These are phyloP conservation scores for Perizoma affinitatum DNA, from an alignment of 2,888 invertebrate genomes.

Conservation along the genomic window DNA sequence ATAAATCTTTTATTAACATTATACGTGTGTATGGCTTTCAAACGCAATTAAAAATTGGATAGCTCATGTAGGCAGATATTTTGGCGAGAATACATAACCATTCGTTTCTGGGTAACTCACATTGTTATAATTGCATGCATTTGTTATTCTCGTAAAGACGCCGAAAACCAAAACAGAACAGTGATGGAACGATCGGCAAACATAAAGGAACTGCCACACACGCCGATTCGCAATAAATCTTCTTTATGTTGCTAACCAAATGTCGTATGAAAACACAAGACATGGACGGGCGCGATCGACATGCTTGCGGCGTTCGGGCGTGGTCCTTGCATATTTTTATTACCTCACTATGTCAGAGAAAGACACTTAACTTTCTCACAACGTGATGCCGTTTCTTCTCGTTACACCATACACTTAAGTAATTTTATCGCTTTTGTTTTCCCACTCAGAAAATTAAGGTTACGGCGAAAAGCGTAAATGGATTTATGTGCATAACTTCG, in stretches of 20 bases:
- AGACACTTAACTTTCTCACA: conserved; percentile 60
- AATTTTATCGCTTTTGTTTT: conserved; percentile 45
- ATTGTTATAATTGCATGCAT: conserved; percentile 6
- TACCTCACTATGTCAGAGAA: conserved; percentile 62
- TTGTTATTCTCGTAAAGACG: conserved; percentile 20
- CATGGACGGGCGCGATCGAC: conserved; percentile 60
- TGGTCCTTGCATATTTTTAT: conserved; percentile 69
- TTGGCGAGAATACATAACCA: conserved; percentile 6
- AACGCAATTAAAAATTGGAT: conserved; percentile 8
- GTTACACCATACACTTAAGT: conserved; percentile 45
- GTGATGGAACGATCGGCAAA: conserved; percentile 50
- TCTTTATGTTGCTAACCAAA: conserved; percentile 74
- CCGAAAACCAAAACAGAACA: conserved; percentile 34
- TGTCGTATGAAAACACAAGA: conserved; percentile 70
- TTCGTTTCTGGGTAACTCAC: conserved; percentile 1
- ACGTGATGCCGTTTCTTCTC: conserved; percentile 55
- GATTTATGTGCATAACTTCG: conserved; percentile 23
- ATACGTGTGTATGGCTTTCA: not conserved
- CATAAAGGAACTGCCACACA: conserved; percentile 63
- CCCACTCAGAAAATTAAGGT: conserved; percentile 23
- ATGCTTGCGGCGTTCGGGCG: conserved; percentile 63
- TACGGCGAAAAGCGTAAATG: not conserved
- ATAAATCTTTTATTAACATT: conserved; percentile 11
- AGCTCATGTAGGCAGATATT: conserved; percentile 9
- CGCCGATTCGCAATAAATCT: conserved; percentile 73